A percentile compares a stretch with the other conserved stretches of the same genome.
These are phyloP conservation scores for Halcyon chelicuti DNA, from an alignment of 2,797 vertebrate genomes.

Conservation along the genomic window DNA sequence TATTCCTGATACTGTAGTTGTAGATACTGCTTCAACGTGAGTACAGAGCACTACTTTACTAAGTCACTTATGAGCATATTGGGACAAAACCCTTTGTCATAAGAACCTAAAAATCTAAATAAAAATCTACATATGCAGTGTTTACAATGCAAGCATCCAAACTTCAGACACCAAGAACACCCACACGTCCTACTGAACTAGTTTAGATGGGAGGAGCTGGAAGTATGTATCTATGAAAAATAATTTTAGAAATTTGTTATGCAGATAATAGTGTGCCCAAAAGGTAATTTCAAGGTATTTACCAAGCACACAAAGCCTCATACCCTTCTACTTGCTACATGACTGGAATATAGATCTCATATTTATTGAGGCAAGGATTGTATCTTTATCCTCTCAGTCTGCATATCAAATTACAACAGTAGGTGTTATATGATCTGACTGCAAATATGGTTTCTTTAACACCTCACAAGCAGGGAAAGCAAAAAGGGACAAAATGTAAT, in stretches of 20 bases:
- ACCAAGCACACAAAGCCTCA: not conserved
- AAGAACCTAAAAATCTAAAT: not conserved
- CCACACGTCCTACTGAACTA: not conserved
- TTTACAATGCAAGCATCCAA: not conserved
- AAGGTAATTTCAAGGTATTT: constrained; percentile 42
- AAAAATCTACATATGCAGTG: not conserved
- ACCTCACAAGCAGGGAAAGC: not conserved
- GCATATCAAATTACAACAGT: not conserved
- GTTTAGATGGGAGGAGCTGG: not conserved
- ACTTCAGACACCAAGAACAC: not conserved
- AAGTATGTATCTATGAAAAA: not conserved
- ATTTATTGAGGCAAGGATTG: not conserved
- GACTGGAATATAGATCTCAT: not conserved
- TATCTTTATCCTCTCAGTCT: constrained; percentile 27
- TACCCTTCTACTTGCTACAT: not conserved
- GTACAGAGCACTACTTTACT: not conserved
- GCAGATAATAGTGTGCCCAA: not conserved
- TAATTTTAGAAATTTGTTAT: not conserved
- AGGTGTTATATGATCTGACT: not conserved
- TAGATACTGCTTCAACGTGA: not conserved
- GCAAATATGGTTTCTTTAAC: not conserved
- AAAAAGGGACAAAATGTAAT: not conserved
- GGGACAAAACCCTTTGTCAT: not conserved
- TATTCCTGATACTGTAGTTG: not conserved
- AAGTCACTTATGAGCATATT: not conserved